Conservation (phyloP, 2,888 invertebrate species). For the Gibbula magus region DNA sequence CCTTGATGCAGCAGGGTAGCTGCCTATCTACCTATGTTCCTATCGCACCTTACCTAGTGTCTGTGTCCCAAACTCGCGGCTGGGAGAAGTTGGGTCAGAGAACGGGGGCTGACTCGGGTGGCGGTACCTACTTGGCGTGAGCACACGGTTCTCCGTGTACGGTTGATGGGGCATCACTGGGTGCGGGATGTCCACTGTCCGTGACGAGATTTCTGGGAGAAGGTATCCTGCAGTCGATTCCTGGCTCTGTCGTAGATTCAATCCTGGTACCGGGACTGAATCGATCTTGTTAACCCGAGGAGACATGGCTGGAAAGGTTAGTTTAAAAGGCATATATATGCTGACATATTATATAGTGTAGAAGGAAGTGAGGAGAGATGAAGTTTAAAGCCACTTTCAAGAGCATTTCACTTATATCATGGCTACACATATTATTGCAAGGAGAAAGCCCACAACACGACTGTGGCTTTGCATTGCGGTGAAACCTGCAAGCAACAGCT, state of each 20-base stretch:
- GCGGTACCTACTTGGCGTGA: constrained; percentile 79
- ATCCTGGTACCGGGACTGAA: constrained; percentile 50
- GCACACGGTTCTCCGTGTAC: constrained; percentile 75
- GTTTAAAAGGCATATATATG: too few relatives aligned
- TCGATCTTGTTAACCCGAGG: constrained; percentile 46
- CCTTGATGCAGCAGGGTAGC: too few relatives aligned
- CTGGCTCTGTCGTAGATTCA: constrained; percentile 42
- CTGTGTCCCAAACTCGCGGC: constrained; percentile 70
- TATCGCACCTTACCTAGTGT: constrained; percentile 40
- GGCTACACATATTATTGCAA: too few relatives aligned
- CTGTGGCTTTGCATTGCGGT: too few relatives aligned
- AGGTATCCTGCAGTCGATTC: background rate
- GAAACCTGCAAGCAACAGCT: too few relatives aligned
- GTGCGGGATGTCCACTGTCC: background rate
- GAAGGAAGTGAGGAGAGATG: too few relatives aligned
- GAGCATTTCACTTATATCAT: too few relatives aligned
- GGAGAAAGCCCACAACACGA: too few relatives aligned
- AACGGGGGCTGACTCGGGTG: constrained; percentile 46
- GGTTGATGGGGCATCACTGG: constrained; percentile 42
- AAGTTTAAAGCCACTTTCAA: too few relatives aligned
- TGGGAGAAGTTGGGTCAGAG: constrained; percentile 51
- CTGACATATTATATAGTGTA: too few relatives aligned
- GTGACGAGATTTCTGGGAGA: background rate
- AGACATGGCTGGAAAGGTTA: constrained; percentile 51
- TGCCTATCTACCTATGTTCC: too few relatives aligned